Base-by-base conservation (phyloP, 2,888 invertebrate genomes). In the Clepsis dumicolana region DNA sequence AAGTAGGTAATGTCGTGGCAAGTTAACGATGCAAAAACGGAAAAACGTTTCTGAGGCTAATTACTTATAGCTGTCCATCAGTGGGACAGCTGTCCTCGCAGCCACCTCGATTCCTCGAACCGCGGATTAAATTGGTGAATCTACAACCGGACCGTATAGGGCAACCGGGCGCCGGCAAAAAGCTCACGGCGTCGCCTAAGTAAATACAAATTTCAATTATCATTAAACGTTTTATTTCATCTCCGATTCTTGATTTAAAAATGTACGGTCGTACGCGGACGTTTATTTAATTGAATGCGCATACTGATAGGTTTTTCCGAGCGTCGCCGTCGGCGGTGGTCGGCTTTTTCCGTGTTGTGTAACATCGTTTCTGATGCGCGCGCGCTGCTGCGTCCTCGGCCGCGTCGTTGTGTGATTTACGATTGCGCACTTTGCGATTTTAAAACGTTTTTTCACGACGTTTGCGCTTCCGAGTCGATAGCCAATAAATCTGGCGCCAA, bases 141-240 rank as follows among this genome's bases (percentile, higher is more conserved):
- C 86, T 88, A 86, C 90, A 89, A 89, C 85, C 78, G 73, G 63
- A 18, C 90, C 89, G 73, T 88, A 84, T 86, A 90, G 52, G 91
- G 90, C 70, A 82, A 82, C 76, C 72, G 82, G 88, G 90, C 87
- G 88, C 89, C 87, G 82, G 77, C 87, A 93, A 92, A 91, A 90
- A 80, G 77, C 72, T 73, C 74, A 71, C 82, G 75, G 77, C 78
- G 72, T 73, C 74, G 75, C 77, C 84, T 89, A 91, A 90, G 88
- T 89, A 89, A 92, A 90, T 86, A 90, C 91, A 91, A 91, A 92
- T 91, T 93, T 91, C 86, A 91, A 90, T 92, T 90, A 92, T 90
- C 88, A 91, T 90, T 88, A 83, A 85, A 85, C 80, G 84, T 91
- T 91, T 91, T 88, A 87, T 89, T 82, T 88, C 82, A 87, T 88